Conservation (phyloP, 2,113 vertebrate species). For the Oryzias curvinotus region DNA sequence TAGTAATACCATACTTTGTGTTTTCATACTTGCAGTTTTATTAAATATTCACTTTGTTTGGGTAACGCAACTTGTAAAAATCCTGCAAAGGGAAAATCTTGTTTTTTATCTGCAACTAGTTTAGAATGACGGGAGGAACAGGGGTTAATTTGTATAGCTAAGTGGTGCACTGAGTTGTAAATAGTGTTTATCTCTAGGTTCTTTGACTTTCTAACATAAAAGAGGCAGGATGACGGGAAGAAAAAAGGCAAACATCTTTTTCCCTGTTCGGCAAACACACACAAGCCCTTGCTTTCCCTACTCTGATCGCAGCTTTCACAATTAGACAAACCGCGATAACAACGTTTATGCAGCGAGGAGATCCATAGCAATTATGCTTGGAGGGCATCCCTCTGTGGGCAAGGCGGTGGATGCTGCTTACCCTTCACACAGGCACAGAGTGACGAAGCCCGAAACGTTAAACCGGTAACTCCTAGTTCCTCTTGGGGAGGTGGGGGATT, state of each 20-base stretch:
- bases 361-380: conserved; percentile 71
- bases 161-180: too few species aligned
- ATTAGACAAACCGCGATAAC: conserved; percentile 72
- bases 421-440: conserved; percentile 4
- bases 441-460: background rate
- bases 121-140: too few species aligned
- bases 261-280: conserved; percentile 3
- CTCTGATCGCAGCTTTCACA: conserved; percentile 75
- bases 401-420: conserved; percentile 20
- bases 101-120: too few species aligned
- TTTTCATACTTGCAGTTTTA: too few species aligned
- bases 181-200: conserved; percentile 33
- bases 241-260: conserved; percentile 12
- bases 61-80: too few species aligned
- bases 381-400: conserved; percentile 66
- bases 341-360: conserved; percentile 61
- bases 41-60: too few species aligned
- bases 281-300: conserved; percentile 21
- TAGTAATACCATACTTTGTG: too few species aligned
- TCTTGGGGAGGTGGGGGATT: conserved; percentile 32
- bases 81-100: too few species aligned
- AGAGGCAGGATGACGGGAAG: conserved; percentile 23
- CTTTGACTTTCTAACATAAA: conserved; percentile 52
- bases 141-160: too few species aligned
- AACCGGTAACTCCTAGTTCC: conserved; percentile 16